Base-by-base conservation (phyloP, 2,113 vertebrate species). In the Tetrax tetrax region DNA sequence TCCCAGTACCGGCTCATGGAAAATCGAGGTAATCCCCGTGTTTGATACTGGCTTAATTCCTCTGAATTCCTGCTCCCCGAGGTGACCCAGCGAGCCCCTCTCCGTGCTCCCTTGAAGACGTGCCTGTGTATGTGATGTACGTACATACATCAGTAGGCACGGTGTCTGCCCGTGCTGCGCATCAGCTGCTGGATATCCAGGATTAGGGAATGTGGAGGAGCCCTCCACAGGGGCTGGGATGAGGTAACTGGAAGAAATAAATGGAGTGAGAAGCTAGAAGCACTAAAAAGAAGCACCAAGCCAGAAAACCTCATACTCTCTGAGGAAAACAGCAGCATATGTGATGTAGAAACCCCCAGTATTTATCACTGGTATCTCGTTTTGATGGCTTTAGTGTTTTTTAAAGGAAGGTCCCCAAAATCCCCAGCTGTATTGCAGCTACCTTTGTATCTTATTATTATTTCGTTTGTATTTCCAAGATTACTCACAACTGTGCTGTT, bases 111-210 rank as follows among this genome's bases (percentile, higher is more conserved):
- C 69, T 8, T 33, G 74, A 13, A 51, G 59, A 8, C 4, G 7
- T 14, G 25, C 1, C 3, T 51, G 31, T 64, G 27, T 19, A 0
- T 10, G 5, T 60, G 9, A 59, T 53, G 41, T 60, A 2, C 10
- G 51, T 29, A 11, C 9, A 6, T 3, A 3, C 5, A 37, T 19
- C 15, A 33, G 2, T 0, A 41, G 51, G 35, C 5, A 1, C 4
- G 33, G 20, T 35, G 21, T 8, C 56, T 4, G 2, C 33, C 65
- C 41, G 0, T 2, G 6, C 15, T 25, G 57, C 54, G 33, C 69
- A 29, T 35, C 45, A 10, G 16, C 50, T 1, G 2, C 20, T 64
- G 19, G 5, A 51, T 22, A 33, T 7, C 24, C 37, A 31, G 71
- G 43, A 8, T 31, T 14, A 59, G 66, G 51, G 61, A 69, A 35